Evolutionary conservation across 2,113 vertebrate species (phyloP), one percentile per base, ranked within the genome.

Genomic region (Sander vitreus): DNA sequence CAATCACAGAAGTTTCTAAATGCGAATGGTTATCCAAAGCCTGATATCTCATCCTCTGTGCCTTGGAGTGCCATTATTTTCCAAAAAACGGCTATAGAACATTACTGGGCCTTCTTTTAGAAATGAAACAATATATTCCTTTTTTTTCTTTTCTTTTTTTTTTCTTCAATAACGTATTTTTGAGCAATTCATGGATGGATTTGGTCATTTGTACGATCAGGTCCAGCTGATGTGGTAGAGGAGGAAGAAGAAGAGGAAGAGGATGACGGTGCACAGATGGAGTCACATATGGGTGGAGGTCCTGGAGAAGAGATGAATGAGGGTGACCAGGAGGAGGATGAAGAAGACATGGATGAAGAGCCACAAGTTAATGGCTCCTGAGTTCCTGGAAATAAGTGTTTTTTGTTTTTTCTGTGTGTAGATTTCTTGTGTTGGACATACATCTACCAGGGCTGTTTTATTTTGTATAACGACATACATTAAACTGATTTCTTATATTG

Each of bases 261-360:
- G 8, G 55, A n/a, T 1, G 74, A 67, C 0, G 23, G 58, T 43
- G 76, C 36, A 36, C 85, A 78, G 23, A 81, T 69, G 43, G 87
- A 59, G 25, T 18, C 30, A 1, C 75, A 81, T 3, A 85, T 85
- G 85, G 88, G 54, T 14, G 85, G 53, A 53, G 85, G 48, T 13
- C 45, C 45, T 48, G 88, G 10, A 47, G 91, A 88, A 2, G 76
- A 83, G 25, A 74, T 84, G 57, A 84, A 78, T 16, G 91, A 88
- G 12, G 80, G n/a, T 18, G 82, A 88, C 9, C 78, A 76, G 15
- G 80, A 43, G 1, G 84, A 82, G 10, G 84, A 77, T 0, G 88
- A 86, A 16, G 90, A 92, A 8, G 83, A 96, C 18, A 97, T 98
- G 96, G 97, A 97, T 1, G 96, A 96, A 30, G 96, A 97, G 48